These are phyloP conservation scores for Urocyon cinereoargenteus DNA, from an alignment of 2,797 vertebrate genomes.

Conservation along the genomic window DNA sequence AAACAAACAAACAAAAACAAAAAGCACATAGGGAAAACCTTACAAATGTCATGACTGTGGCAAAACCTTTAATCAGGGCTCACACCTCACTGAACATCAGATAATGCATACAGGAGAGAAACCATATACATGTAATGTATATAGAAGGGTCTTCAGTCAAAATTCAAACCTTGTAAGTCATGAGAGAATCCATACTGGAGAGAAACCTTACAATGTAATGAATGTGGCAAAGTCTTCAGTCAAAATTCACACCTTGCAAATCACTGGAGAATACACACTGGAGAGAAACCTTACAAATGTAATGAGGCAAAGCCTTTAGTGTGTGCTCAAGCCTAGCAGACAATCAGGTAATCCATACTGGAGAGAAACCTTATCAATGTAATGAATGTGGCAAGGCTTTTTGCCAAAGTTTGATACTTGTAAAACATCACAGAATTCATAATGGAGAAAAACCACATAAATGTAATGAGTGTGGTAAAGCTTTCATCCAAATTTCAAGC, in stretches of 20 bases:
- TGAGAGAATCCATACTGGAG: slow-evolving; percentile 47
- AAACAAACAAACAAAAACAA: too few species aligned
- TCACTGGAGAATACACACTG: slow-evolving; percentile 62
- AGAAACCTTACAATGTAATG: slow-evolving; percentile 70
- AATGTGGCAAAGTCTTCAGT: slow-evolving; percentile 67
- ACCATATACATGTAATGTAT: slow-evolving; percentile 40
- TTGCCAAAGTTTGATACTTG: neutral
- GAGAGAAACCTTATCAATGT: slow-evolving; percentile 36
- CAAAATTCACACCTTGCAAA: slow-evolving; percentile 13
- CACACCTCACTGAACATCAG: neutral
- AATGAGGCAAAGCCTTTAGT: slow-evolving; percentile 59
- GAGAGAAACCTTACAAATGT: slow-evolving; percentile 69
- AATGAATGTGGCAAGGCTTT: neutral
- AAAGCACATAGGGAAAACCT: neutral
- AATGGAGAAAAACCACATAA: slow-evolving; percentile 15
- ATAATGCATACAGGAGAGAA: neutral
- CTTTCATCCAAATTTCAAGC: neutral
- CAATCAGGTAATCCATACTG: neutral
- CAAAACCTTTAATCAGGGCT: neutral
- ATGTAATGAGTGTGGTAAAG: neutral
- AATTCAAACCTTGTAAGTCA: slow-evolving; percentile 64
- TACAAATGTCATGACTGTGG: slow-evolving; percentile 50
- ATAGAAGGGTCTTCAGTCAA: slow-evolving; percentile 40
- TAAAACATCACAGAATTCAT: slow-evolving; percentile 26
- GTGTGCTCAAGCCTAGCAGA: neutral